phyloP scores from a whole-genome alignment of 2,113 vertebrate species.

The Amia ocellicauda region DNA sequence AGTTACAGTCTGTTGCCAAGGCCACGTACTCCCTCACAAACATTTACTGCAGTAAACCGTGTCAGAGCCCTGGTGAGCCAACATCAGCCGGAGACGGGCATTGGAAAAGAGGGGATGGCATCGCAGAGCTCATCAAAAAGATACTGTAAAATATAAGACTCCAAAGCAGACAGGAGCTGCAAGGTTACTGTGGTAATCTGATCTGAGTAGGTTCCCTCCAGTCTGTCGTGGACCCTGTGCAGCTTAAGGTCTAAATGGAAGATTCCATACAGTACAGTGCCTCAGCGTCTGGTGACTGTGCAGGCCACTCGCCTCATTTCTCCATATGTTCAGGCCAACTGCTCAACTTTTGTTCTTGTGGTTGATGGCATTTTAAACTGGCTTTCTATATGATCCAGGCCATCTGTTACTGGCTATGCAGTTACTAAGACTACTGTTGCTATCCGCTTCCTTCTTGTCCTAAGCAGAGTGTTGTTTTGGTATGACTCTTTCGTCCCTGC shows the following conservation, averaged over 20 bases:
- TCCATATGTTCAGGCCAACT: slow-evolving; percentile 13
- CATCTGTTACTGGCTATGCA: slow-evolving; percentile 9
- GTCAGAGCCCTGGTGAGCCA: slow-evolving; percentile 11
- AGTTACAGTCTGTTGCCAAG: slow-evolving; percentile 29
- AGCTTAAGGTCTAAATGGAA: background rate
- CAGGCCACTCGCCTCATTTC: background rate
- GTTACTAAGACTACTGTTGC: background rate
- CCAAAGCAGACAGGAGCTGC: slow-evolving; percentile 11
- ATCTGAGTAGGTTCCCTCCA: slow-evolving; percentile 3
- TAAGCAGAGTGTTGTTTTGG: background rate
- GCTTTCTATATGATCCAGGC: background rate
- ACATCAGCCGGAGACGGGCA: slow-evolving; percentile 2
- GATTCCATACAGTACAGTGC: no score
- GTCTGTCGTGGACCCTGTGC: background rate
- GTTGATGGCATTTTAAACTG: slow-evolving; percentile 5
- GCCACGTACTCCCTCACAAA: slow-evolving; percentile 23
- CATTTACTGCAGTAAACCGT: slow-evolving; percentile 17
- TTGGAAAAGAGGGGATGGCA: slow-evolving; percentile 7
- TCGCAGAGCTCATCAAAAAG: background rate
- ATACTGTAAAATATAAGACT: background rate
- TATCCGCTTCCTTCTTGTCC: background rate
- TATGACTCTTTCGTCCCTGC: background rate
- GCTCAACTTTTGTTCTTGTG: slow-evolving; percentile 1
- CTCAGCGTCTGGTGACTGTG: no score
- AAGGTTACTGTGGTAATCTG: slow-evolving; percentile 4